Conservation (phyloP, 2,888 invertebrate species). For the Caenorhabditis becei region DNA sequence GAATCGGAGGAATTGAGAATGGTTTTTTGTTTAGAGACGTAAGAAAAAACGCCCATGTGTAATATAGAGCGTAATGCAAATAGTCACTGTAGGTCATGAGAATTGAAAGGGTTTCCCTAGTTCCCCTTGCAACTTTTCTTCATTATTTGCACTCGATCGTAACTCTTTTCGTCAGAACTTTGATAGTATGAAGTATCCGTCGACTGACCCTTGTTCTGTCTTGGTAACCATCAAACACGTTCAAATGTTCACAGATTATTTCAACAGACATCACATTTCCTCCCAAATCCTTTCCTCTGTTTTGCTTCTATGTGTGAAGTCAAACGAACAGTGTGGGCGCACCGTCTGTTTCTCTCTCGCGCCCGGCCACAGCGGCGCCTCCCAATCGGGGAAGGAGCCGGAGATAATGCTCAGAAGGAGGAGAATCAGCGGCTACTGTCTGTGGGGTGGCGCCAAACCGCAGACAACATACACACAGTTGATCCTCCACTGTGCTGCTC, state of each 20-base stretch:
- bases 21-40: too few species aligned
- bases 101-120: too few species aligned
- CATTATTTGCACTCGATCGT: too few species aligned
- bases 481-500: conserved; percentile 45
- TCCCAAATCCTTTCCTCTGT: background rate
- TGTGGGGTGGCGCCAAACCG: conserved; percentile 57
- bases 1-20: too few species aligned
- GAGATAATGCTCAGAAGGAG: conserved; percentile 35
- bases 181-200: too few species aligned
- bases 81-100: too few species aligned
- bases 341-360: background rate
- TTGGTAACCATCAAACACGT: background rate
- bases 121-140: too few species aligned
- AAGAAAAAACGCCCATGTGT: too few species aligned
- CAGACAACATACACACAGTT: conserved; percentile 58
- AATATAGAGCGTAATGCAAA: too few species aligned
- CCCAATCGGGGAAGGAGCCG: conserved; percentile 45
- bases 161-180: too few species aligned
- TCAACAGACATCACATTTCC: conserved; percentile 10
- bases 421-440: conserved; percentile 40
- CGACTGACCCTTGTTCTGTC: background rate
- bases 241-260: conserved; percentile 12
- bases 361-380: conserved; percentile 32
- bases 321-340: conserved; percentile 10
- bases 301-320: conserved; percentile 22